A percentile compares a stretch with the other conserved stretches of the same genome.
phyloP scores from a whole-genome alignment of 2,113 vertebrate genomes.

The Odobenus rosmarus region DNA sequence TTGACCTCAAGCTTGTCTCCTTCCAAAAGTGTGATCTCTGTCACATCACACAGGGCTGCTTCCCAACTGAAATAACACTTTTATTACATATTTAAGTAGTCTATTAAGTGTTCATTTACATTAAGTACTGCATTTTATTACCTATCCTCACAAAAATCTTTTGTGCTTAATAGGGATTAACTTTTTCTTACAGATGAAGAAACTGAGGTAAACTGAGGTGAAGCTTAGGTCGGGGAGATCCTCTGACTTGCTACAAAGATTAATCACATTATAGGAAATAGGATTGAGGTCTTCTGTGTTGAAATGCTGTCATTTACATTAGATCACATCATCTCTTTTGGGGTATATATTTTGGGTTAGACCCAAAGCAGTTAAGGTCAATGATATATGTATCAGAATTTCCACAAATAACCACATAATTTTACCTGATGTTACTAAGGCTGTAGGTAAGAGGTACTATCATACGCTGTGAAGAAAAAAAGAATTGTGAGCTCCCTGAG shows the following conservation, averaged over 20 bases:
- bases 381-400: background rate
- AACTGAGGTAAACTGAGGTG: background rate
- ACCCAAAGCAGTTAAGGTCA: background rate
- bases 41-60: background rate
- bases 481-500: background rate
- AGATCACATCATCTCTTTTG: background rate
- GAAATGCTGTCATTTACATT: constrained; percentile 31
- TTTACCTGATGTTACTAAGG: background rate
- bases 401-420: background rate
- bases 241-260: background rate
- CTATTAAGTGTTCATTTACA: background rate
- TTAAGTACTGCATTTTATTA: background rate
- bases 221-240: background rate
- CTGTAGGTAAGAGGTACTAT: background rate
- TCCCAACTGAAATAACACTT: background rate
- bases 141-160: background rate
- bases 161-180: background rate
- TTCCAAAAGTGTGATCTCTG: background rate
- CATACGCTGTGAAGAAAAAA: background rate
- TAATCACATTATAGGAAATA: background rate
- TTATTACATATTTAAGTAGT: background rate
- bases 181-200: background rate
- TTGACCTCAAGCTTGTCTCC: background rate
- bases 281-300: background rate
- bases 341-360: constrained; percentile 18